A percentile compares a stretch with the other conserved stretches of the same genome.
Evolutionary conservation across 1,140 invertebrate species (phyloP).

Genomic region (Pararge aegeria): DNA sequence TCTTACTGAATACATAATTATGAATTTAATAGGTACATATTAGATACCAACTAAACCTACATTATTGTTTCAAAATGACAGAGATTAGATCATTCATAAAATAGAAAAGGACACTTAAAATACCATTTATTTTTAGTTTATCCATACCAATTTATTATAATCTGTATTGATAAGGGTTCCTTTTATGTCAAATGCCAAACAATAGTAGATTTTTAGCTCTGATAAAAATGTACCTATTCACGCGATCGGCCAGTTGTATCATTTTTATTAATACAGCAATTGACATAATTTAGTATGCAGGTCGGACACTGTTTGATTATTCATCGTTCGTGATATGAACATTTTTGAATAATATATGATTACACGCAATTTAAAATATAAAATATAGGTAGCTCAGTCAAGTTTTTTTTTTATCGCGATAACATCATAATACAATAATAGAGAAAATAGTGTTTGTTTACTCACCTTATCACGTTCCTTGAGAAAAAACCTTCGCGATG

Average conservation of each 20-base stretch:
- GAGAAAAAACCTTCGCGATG: slow-evolving; percentile 19
- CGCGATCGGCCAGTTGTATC: slow-evolving; percentile 26
- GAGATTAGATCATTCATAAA: neutral
- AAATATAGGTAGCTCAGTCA: too few relatives aligned
- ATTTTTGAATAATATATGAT: neutral
- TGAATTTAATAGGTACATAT: too few relatives aligned
- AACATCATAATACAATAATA: neutral
- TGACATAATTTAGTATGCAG: slow-evolving; percentile 25
- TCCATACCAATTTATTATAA: slow-evolving; percentile 21
- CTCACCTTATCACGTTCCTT: slow-evolving; percentile 38
- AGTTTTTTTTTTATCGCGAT: too few relatives aligned
- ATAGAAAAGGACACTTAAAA: neutral
- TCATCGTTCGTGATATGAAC: slow-evolving; percentile 23
- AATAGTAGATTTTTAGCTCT: slow-evolving; percentile 32
- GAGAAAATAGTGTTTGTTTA: slow-evolving; percentile 33
- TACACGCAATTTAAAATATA: too few relatives aligned
- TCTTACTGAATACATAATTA: too few relatives aligned
- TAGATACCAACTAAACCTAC: too few relatives aligned
- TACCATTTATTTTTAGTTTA: slow-evolving; percentile 15
- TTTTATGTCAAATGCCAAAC: slow-evolving; percentile 34
- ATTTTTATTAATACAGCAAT: slow-evolving; percentile 29
- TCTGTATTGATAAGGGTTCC: slow-evolving; percentile 15
- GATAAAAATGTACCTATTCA: slow-evolving; percentile 36
- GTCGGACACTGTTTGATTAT: slow-evolving; percentile 27
- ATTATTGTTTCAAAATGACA: too few relatives aligned